These are phyloP conservation scores for Sphyrna mokarran DNA, from an alignment of 2,113 vertebrate genomes.

Conservation along the genomic window DNA sequence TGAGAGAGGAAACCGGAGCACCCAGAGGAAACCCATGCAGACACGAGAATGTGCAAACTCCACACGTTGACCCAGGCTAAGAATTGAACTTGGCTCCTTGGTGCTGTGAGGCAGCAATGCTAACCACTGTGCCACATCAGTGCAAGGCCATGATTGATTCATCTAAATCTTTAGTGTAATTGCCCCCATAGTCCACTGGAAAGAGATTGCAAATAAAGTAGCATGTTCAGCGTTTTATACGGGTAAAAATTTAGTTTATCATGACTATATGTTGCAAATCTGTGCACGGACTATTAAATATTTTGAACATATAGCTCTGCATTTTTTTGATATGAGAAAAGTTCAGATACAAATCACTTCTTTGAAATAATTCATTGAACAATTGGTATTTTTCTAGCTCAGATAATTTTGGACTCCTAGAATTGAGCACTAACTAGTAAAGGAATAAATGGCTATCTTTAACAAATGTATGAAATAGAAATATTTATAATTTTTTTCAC, in stretches of 20 bases:
- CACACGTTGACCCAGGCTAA: too few relatives aligned
- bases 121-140: not conserved
- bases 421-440: not conserved
- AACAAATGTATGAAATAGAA: not conserved
- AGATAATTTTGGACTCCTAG: not conserved
- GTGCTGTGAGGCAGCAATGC: too few relatives aligned
- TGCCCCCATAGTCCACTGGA: not conserved
- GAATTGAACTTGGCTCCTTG: too few relatives aligned
- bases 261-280: not conserved
- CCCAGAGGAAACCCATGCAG: too few relatives aligned
- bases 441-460: not conserved
- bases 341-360: not conserved
- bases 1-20: too few relatives aligned
- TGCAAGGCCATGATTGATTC: not conserved
- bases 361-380: not conserved
- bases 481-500: constrained; percentile 39
- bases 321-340: not conserved
- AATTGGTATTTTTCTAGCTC: not conserved
- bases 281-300: not conserved
- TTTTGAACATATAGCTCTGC: not conserved
- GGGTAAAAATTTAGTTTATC: not conserved
- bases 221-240: not conserved
- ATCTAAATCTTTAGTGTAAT: not conserved
- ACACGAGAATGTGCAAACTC: too few relatives aligned
- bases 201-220: not conserved